A percentile compares a stretch with the other conserved stretches of the same genome.
These are phyloP conservation scores for Drosophila kikkawai DNA, from an alignment of 1,140 invertebrate species.

Conservation along the genomic window DNA sequence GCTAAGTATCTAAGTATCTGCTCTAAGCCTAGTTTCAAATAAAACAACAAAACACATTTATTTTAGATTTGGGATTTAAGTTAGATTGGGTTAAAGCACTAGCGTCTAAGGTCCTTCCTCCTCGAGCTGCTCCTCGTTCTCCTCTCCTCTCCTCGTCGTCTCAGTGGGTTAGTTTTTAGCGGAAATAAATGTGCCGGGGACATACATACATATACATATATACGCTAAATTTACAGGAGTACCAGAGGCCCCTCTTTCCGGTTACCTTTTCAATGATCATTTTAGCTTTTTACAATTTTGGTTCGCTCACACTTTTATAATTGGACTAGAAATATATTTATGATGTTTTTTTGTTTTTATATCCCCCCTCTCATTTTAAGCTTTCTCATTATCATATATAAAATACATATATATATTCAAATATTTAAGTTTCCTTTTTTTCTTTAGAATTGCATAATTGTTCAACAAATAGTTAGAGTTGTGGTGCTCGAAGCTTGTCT, in stretches of 20 bases:
- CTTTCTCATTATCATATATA: neutral
- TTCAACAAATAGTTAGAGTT: conserved; percentile 59
- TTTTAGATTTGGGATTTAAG: conserved; percentile 32
- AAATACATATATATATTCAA: conserved; percentile 9
- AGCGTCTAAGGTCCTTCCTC: conserved; percentile 45
- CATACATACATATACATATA: neutral
- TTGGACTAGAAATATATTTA: conserved; percentile 77
- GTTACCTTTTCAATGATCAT: conserved; percentile 6
- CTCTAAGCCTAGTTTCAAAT: conserved; percentile 53
- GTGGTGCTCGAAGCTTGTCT: conserved; percentile 51
- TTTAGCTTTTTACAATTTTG: conserved; percentile 63
- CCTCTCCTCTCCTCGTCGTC: conserved; percentile 7
- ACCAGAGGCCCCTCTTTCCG: neutral
- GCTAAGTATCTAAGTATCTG: conserved; percentile 55
- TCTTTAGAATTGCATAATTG: conserved; percentile 47
- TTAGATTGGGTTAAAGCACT: conserved; percentile 58
- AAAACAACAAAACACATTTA: conserved; percentile 55
- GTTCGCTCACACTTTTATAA: conserved; percentile 62
- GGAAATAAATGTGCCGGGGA: conserved; percentile 47
- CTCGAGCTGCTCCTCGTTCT: neutral
- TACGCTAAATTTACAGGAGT: conserved; percentile 30
- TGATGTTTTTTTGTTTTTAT: conserved; percentile 27
- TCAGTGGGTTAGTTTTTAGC: conserved; percentile 36
- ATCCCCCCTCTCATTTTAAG: neutral
- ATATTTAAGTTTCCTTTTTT: conserved; percentile 15